These are phyloP conservation scores for Cydia amplana DNA, from an alignment of 1,140 invertebrate genomes.

Conservation along the genomic window DNA sequence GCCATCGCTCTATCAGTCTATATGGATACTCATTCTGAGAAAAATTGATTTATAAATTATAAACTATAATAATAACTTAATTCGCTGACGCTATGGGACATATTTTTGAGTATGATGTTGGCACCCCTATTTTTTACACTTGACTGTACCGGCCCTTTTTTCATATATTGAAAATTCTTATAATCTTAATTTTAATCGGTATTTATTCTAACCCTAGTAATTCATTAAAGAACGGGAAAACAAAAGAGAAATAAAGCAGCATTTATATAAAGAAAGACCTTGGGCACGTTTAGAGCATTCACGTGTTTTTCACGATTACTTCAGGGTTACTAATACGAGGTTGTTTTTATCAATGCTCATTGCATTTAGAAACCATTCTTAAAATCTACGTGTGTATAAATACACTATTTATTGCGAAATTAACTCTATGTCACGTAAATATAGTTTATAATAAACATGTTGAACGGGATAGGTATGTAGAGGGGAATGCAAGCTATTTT, in stretches of 20 bases:
- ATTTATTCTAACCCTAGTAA: too few species aligned
- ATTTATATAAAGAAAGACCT: not conserved
- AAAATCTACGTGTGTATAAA: not conserved
- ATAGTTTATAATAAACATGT: not conserved
- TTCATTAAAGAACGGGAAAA: too few species aligned
- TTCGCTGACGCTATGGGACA: too few species aligned
- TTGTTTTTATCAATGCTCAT: constrained; percentile 1
- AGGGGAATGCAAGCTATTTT: not conserved
- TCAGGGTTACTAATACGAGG: constrained; percentile 14
- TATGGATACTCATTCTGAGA: not conserved
- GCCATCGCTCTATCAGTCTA: not conserved
- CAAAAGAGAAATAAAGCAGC: not conserved
- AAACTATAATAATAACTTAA: too few species aligned
- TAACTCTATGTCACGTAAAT: not conserved
- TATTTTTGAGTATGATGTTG: too few species aligned
- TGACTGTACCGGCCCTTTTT: too few species aligned
- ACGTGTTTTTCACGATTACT: constrained; percentile 4
- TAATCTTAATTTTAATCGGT: too few species aligned
- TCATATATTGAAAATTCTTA: too few species aligned
- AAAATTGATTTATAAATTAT: not conserved
- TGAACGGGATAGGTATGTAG: not conserved
- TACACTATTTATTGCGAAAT: not conserved
- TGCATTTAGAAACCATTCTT: constrained; percentile 14
- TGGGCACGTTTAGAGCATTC: not conserved
- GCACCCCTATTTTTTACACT: too few species aligned